Evolutionary conservation across 2,888 invertebrate species (phyloP), one percentile per base, ranked within the genome.

Genomic region (Anthoptus insignis): DNA sequence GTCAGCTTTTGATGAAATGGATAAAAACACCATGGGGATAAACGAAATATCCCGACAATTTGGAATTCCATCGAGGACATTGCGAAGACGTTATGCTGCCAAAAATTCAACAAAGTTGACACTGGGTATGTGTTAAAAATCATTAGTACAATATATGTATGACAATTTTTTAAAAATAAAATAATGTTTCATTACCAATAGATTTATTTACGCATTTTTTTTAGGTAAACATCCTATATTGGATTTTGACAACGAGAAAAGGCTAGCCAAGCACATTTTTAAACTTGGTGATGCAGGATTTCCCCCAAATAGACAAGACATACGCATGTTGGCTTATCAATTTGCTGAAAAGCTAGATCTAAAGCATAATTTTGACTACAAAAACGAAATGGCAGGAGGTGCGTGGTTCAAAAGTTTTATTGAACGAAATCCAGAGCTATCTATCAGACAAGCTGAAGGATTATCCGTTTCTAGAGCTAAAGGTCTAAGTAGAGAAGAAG

Each of bases 371-470:
- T 80, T 77, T 70, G 66, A 78, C 63, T 65, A 72, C 45, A 64
- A 72, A 65, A 73, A 29, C 34, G 21, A 74, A 57, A 76, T 66
- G 66, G 78, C 76, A 64, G 79, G 78, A 37, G 65, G 42, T 66
- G 67, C 66, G 49, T 79, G 76, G 78, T 68, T 80, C 24, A 37
- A 60, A 42, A 69, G 63, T 16, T 75, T 70, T 37, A 59, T 53
- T 49, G 64, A 69, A 50, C 58, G 64, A 47, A 52, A 69, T 50
- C 59, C 63, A 50, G 56, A 61, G 42, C 24, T 65, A 19, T 53
- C 50, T 45, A 32, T 73, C n/a, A 66, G 76, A 74, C 78, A 82
- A 72, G 67, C 78, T 19, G 75, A 81, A 76, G 76, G 76, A 21
- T 68, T 81, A 52, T 75, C 80, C 29, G 21, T 76, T 11, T 72